These are phyloP conservation scores for Polymixis lichenea DNA, from an alignment of 2,888 invertebrate species.

Conservation along the genomic window DNA sequence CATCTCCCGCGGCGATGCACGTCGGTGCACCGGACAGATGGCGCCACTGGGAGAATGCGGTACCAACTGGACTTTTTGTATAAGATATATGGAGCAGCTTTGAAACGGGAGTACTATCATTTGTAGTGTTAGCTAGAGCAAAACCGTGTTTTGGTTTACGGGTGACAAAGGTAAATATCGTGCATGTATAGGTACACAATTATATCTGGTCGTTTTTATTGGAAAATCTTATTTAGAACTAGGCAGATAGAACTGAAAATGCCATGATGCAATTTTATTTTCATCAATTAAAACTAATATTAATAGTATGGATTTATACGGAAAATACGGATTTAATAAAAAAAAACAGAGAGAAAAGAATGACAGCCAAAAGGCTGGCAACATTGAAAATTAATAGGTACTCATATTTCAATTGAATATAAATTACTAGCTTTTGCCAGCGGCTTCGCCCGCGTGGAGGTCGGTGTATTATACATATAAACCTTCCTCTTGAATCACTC, in stretches of 20 bases:
- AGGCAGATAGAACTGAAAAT: neutral
- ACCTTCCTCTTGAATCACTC: too few relatives aligned
- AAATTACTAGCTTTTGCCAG: too few relatives aligned
- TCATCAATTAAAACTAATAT: too few relatives aligned
- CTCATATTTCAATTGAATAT: too few relatives aligned
- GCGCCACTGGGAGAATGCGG: slow-evolving; percentile 61
- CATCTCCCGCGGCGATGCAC: slow-evolving; percentile 67
- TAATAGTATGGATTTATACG: too few relatives aligned
- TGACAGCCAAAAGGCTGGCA: too few relatives aligned
- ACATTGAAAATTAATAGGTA: too few relatives aligned
- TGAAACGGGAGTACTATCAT: slow-evolving; percentile 37
- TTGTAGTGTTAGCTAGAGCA: slow-evolving; percentile 28
- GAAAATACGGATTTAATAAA: too few relatives aligned
- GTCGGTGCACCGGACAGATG: slow-evolving; percentile 64
- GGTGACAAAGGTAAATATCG: neutral
- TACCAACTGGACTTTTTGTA: slow-evolving; percentile 52
- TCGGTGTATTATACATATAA: too few relatives aligned
- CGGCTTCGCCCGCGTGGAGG: too few relatives aligned
- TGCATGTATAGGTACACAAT: neutral
- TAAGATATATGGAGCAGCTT: slow-evolving; percentile 56
- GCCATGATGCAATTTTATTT: too few relatives aligned
- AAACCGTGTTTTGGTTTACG: slow-evolving; percentile 10
- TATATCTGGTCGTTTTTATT: neutral
- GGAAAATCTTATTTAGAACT: neutral
- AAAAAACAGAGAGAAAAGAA: too few relatives aligned